Evolutionary conservation across 2,888 invertebrate species (phyloP).

Genomic region (Drosophila neonasuta): DNA sequence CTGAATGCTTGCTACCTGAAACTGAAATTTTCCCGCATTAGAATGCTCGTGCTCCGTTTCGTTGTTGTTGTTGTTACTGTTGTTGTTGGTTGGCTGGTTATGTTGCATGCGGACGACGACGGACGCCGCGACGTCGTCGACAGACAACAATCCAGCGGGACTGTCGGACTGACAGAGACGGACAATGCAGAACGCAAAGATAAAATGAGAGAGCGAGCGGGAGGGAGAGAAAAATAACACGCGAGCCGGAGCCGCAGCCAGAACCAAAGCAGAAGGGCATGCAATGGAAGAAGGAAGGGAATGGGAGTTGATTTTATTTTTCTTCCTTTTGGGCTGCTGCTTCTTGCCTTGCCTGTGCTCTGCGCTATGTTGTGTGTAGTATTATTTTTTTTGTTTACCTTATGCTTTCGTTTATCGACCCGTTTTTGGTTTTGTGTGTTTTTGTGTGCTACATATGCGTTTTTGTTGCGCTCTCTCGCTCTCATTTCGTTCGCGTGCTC

Average conservation of each 20-base stretch:
- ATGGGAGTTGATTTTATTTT: slow-evolving; percentile 67
- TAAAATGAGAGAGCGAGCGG: slow-evolving; percentile 1
- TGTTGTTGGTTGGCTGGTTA: slow-evolving; percentile 45
- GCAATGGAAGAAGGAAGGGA: slow-evolving; percentile 21
- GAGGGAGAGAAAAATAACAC: slow-evolving; percentile 16
- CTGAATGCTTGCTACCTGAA: slow-evolving; percentile 56
- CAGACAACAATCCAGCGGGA: slow-evolving; percentile 48
- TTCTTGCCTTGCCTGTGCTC: slow-evolving; percentile 44
- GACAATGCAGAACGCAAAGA: slow-evolving; percentile 32
- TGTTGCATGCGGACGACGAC: slow-evolving; percentile 59
- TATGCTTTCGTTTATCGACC: slow-evolving; percentile 76
- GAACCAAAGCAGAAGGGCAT: slow-evolving; percentile 53
- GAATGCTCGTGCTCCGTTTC: slow-evolving; percentile 53
- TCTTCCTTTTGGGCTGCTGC: slow-evolving; percentile 61
- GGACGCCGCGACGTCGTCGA: slow-evolving; percentile 31
- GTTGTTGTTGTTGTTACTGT: slow-evolving; percentile 19
- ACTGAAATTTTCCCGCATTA: slow-evolving; percentile 69
- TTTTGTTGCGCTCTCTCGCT: slow-evolving; percentile 45
- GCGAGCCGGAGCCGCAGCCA: slow-evolving; percentile 51
- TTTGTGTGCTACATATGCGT: slow-evolving; percentile 71
- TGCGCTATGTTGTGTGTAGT: slow-evolving; percentile 28
- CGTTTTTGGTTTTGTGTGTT: slow-evolving; percentile 68
- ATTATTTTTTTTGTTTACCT: slow-evolving; percentile 71
- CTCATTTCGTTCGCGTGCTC: slow-evolving; percentile 47
- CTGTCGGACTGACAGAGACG: slow-evolving; percentile 35